Base-by-base conservation (phyloP, 2,888 invertebrate genomes). In the Pollenia labialis region DNA sequence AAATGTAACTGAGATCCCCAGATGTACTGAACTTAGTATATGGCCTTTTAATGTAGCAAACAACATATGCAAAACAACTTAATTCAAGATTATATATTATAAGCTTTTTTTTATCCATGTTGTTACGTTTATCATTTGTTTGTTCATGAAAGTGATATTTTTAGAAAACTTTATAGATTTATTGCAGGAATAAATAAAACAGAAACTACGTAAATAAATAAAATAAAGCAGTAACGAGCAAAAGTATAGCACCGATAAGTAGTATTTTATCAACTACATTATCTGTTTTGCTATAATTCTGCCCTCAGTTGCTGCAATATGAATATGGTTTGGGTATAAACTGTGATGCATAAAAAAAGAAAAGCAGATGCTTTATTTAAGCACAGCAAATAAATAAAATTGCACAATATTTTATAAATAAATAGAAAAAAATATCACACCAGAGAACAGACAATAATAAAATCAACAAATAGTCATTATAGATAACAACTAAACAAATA, bases 401-500 rank as follows among this genome's bases (percentile, higher is more conserved):
- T 6, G 32, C 0, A 32, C 32, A 32, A 32, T 32, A 32, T 66
- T 58, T 50, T 58, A 58, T 42, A 42, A 69, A 58, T 50, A 50
- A 64, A 52, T 16, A 62, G 4, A 56, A 71, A 58, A 11, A 72
- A 32, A 6, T 4, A 42, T 42, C 54, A 42, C 69, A 50, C n/a
- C 50, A 64, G 62, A 75, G 64, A 75, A 62, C 75, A 64, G 52
- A 40, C 40, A 71, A 75, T 62, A 75, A 75, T 50, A 62, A 75
- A 52, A 52, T 75, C 42, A 64, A 64, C 62, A 64, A 64, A 64
- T 64, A 64, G 0, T 32, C 32, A 32, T 64, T 64, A 18, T 18
- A 46, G 16, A 16, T 44, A 64, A 64, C 18, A 18, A 0, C 16
- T 44, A 44, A 46, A 64, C 64, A 64, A 12, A 64, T 11, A 46